Evolutionary conservation across 2,797 vertebrate species (phyloP), one percentile per base, ranked within the genome.

Genomic region (Astyanax mexicanus): DNA sequence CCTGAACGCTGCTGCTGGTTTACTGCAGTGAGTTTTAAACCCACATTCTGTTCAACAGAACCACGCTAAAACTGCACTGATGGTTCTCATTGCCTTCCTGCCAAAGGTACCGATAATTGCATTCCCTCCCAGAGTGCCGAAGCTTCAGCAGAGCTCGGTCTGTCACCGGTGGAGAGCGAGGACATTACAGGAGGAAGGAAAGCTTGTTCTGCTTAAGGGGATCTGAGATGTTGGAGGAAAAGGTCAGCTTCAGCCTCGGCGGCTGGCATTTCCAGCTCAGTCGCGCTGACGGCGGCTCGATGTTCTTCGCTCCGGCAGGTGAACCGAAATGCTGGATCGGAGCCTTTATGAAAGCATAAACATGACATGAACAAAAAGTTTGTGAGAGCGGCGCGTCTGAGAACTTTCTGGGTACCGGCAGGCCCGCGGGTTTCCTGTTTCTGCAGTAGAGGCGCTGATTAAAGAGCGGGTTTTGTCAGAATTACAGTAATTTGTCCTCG

Each of bases 201-300:
- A 74, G 49, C 77, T 65, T 57, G 60, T 70, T 83, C 67, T 47
- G 51, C 83, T 89, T 82, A 66, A 78, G 83, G 80, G 85, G 76
- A 83, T 76, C 78, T 86, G 83, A 87, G 83, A 86, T 81, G 23
- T 75, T 78, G 84, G 51, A 68, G 58, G 64, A 85, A 92, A 93
- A 92, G 92, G 92, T 93, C 91, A 91, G 64, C 65, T 29, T 61
- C 76, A 75, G 81, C 82, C 89, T 80, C 91, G 91, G 89, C 91
- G 88, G 89, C 82, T 92, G 90, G 85, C 92, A 92, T 93, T 92
- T 93, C 80, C 76, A 64, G 69, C 27, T 40, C 79, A 88, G 86
- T 89, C 88, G 74, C 17, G 72, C 73, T 72, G 69, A 3, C 69
- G 32, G 79, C 35, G 70, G 79, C 55, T 54, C 69, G 44, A 35